A percentile compares a stretch with the other conserved stretches of the same genome.
These are phyloP conservation scores for Calephelis perditalis DNA, from an alignment of 2,888 invertebrate genomes.

Conservation along the genomic window DNA sequence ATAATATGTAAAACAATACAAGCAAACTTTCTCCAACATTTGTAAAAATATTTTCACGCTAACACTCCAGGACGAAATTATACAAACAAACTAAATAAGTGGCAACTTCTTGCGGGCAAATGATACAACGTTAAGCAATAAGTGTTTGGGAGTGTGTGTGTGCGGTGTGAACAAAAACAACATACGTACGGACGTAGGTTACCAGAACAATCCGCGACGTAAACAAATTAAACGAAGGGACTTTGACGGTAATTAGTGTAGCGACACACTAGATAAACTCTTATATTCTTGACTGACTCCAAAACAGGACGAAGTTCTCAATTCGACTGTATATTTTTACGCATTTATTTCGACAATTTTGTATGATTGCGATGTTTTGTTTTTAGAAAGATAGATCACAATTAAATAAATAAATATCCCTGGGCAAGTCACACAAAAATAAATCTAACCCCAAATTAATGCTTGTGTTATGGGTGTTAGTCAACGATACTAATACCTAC, in stretches of 20 bases:
- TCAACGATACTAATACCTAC: too few relatives aligned
- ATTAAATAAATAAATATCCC: too few relatives aligned
- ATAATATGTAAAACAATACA: not conserved
- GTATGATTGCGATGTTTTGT: too few relatives aligned
- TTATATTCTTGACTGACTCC: not conserved
- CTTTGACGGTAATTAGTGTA: not conserved
- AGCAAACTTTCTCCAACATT: not conserved
- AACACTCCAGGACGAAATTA: constrained; percentile 3
- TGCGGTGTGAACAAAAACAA: not conserved
- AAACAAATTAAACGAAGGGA: not conserved
- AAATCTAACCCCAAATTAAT: too few relatives aligned
- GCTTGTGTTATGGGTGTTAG: too few relatives aligned
- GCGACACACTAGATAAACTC: not conserved
- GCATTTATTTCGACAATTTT: too few relatives aligned
- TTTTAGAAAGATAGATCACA: too few relatives aligned
- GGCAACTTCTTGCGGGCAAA: not conserved
- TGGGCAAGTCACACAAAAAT: too few relatives aligned
- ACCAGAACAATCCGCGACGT: not conserved
- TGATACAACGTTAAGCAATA: constrained; percentile 9
- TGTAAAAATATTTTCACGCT: constrained; percentile 2
- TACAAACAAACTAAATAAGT: constrained; percentile 12
- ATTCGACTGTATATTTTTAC: too few relatives aligned
- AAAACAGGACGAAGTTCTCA: too few relatives aligned
- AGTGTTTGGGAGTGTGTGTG: not conserved
- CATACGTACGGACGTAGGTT: not conserved